These are phyloP conservation scores for Macquaria australasica DNA, from an alignment of 2,113 vertebrate genomes.

Conservation along the genomic window DNA sequence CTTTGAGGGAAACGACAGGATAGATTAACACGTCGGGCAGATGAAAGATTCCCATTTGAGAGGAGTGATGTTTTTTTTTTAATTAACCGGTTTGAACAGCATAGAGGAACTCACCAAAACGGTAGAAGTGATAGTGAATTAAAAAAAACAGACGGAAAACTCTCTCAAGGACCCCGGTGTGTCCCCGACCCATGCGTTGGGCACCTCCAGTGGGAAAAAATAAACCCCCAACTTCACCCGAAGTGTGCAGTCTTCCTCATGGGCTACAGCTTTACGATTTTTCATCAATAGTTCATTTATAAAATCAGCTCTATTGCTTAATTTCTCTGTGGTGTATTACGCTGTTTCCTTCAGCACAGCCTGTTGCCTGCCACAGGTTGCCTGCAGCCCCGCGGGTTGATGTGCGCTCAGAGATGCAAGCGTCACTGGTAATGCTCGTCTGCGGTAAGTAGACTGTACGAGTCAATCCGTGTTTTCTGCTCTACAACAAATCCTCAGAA, in stretches of 20 bases:
- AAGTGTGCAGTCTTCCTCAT: neutral
- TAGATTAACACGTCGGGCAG: neutral
- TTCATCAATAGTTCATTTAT: neutral
- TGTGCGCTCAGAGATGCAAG: constrained; percentile 66
- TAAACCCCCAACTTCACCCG: neutral
- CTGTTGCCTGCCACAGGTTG: constrained; percentile 41
- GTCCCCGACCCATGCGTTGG: neutral
- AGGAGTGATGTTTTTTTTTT: neutral
- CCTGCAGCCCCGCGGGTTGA: constrained; percentile 30
- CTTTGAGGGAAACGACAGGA: no score
- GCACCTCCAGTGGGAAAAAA: neutral
- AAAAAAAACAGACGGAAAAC: neutral
- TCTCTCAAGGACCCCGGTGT: no score
- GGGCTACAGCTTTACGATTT: no score
- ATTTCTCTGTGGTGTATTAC: neutral
- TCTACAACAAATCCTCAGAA: constrained; percentile 48
- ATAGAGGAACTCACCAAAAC: neutral
- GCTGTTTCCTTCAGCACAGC: neutral
- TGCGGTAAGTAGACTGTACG: constrained; percentile 71
- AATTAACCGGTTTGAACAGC: neutral
- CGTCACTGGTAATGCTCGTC: constrained; percentile 62
- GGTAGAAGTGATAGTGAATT: no score
- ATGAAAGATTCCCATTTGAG: neutral
- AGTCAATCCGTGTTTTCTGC: constrained; percentile 43
- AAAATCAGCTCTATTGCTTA: neutral